phyloP scores from a whole-genome alignment of 2,113 vertebrate species.

The Vulpes vulpes region DNA sequence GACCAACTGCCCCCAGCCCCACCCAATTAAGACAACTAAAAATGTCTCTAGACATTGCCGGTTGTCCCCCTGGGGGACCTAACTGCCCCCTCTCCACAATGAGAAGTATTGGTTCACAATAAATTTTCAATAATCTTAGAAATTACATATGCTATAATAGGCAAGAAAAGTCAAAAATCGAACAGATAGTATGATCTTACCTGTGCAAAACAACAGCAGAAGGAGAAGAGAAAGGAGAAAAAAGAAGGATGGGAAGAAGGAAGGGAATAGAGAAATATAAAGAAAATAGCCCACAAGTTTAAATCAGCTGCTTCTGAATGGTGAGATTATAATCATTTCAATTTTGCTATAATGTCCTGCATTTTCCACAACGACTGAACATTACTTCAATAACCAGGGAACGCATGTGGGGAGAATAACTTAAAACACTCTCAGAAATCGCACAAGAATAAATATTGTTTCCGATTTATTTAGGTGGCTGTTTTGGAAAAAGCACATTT shows the following conservation, averaged over 20 bases:
- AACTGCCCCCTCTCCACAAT: background rate
- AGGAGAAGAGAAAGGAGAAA: background rate
- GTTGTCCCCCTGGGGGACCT: background rate
- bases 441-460: background rate
- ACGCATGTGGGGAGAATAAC: background rate
- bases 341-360: background rate
- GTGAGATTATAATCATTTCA: background rate
- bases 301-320: background rate
- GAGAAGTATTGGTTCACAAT: background rate
- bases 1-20: fast-evolving
- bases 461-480: background rate
- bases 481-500: background rate
- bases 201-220: background rate
- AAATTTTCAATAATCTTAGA: background rate
- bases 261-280: background rate
- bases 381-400: background rate
- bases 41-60: background rate
- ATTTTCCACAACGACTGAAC: background rate
- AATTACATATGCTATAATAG: background rate
- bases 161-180: background rate
- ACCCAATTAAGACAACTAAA: background rate
- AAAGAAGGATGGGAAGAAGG: background rate
- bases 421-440: background rate
- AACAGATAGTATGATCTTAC: background rate
- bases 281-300: background rate